A percentile compares a stretch with the other conserved stretches of the same genome.
Conservation (phyloP, 2,113 vertebrate species). For the Protobothrops mucrosquamatus region DNA sequence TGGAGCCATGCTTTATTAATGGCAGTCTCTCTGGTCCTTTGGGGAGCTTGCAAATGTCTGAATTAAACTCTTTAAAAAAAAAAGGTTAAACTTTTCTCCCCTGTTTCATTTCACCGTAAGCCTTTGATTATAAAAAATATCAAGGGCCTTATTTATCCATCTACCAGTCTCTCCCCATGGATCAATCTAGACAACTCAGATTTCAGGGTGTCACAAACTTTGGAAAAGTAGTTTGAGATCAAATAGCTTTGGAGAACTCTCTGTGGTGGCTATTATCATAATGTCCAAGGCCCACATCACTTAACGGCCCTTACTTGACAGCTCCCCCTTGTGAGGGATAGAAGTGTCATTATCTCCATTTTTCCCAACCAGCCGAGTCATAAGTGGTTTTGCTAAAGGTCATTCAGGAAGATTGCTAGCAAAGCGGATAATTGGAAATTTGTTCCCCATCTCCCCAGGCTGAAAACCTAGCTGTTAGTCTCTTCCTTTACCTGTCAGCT, state of each 20-base stretch:
- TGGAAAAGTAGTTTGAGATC: background rate
- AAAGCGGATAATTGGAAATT: constrained; percentile 27
- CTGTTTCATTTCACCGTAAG: background rate
- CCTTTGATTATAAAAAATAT: background rate
- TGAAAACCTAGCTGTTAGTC: constrained; percentile 20
- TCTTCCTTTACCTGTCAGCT: constrained; percentile 28
- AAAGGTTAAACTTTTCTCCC: background rate
- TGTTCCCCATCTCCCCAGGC: constrained; percentile 17
- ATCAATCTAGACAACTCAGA: background rate
- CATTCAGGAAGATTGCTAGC: constrained; percentile 24
- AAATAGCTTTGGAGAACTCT: constrained; percentile 10
- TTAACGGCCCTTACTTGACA: constrained; percentile 13
- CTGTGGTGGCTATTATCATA: constrained; percentile 15
- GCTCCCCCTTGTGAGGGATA: constrained; percentile 3
- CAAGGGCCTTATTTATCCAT: background rate
- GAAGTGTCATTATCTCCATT: constrained; percentile 27
- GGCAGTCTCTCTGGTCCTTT: background rate
- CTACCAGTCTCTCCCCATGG: background rate
- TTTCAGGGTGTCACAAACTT: background rate
- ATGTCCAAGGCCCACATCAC: constrained; percentile 18
- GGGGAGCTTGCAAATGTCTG: background rate
- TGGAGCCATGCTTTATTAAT: background rate
- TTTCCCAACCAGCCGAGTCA: background rate
- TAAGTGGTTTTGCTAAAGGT: constrained; percentile 30
- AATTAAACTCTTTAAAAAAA: background rate